Conservation (phyloP, 2,888 invertebrate species). For the Acanthosepion lycidas region DNA sequence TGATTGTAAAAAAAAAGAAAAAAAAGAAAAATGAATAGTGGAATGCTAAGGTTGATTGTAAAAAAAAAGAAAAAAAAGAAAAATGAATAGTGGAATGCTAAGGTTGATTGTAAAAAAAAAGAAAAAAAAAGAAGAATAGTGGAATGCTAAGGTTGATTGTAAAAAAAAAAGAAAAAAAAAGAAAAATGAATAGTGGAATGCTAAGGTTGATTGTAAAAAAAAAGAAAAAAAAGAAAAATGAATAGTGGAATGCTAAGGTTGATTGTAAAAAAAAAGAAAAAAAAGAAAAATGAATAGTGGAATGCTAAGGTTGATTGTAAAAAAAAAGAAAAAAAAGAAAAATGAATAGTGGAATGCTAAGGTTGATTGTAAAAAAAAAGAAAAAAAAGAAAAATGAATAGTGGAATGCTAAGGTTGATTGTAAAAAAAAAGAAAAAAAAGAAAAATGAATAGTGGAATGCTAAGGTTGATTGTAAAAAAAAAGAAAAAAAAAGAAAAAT, state of each 20-base stretch:
- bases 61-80: too few relatives aligned
- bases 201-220: too few relatives aligned
- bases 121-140: neutral
- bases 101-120: slow-evolving; percentile 33
- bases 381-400: neutral
- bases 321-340: neutral
- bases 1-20: slow-evolving; percentile 33
- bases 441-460: neutral
- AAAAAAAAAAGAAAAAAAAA: neutral
- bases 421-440: neutral
- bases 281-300: neutral
- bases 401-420: too few relatives aligned
- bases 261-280: too few relatives aligned
- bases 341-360: neutral
- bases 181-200: neutral
- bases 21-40: too few relatives aligned
- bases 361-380: too few relatives aligned
- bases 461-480: too few relatives aligned
- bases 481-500: neutral
- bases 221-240: neutral
- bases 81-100: too few relatives aligned
- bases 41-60: slow-evolving; percentile 33
- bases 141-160: too few relatives aligned
- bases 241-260: neutral
- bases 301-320: too few relatives aligned